Percentiles rank a stretch among this genome's conserved stretches.
Evolutionary conservation across 2,888 invertebrate genomes (phyloP).

Genomic region (Aelia acuminata): DNA sequence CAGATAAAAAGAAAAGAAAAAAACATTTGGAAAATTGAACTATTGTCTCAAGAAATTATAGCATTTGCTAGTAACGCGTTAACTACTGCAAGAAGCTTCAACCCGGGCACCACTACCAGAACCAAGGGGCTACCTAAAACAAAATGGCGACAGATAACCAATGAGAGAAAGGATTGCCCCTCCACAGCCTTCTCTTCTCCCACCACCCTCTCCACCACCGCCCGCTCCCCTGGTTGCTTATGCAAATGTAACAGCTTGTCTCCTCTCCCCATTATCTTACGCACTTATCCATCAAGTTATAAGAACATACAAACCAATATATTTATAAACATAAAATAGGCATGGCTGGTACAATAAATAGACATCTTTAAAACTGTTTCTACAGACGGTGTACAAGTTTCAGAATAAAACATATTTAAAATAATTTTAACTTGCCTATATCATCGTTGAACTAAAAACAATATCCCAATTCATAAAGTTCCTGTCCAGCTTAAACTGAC

Average conservation of each 20-base stretch:
- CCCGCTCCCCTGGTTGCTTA: background rate
- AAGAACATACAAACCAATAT: background rate
- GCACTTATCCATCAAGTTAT: background rate
- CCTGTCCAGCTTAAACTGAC: background rate
- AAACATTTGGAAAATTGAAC: background rate
- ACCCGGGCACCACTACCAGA: background rate
- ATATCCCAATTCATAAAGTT: background rate
- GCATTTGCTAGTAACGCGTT: background rate
- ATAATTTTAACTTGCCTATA: background rate
- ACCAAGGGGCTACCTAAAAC: background rate
- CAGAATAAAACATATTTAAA: background rate
- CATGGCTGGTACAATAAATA: background rate
- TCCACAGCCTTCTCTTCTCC: background rate
- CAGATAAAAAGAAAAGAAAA: background rate
- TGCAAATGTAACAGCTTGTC: conserved; percentile 7
- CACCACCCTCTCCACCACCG: background rate
- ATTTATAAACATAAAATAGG: background rate
- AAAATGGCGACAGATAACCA: conserved; percentile 2
- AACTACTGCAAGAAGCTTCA: background rate
- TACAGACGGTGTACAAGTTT: background rate
- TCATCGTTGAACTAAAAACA: background rate
- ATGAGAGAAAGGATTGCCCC: background rate
- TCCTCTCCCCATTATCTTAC: background rate
- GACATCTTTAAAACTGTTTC: background rate
- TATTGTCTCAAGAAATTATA: background rate